Percentiles rank a stretch among this genome's conserved stretches.
Conservation (phyloP, 2,113 vertebrate genomes). For the Mesembrinibis cayennensis region DNA sequence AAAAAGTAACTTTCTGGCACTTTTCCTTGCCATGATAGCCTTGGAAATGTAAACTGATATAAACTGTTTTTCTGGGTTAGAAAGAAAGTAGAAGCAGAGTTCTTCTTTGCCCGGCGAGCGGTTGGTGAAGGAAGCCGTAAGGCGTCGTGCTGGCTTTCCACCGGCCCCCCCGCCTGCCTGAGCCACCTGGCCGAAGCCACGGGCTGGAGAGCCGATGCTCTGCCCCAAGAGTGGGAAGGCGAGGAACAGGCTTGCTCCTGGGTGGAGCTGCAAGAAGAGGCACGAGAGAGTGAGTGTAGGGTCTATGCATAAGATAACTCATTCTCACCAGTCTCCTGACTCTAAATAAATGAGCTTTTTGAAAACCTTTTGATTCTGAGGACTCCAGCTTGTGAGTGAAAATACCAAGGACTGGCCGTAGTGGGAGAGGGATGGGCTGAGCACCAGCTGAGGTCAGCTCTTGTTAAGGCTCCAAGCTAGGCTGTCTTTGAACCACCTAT, state of each 20-base stretch:
- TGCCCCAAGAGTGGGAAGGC: rapidly evolving
- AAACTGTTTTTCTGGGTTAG: slow-evolving; percentile 15
- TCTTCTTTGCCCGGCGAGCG: not conserved
- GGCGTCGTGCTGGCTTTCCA: rapidly evolving
- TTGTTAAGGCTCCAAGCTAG: not conserved
- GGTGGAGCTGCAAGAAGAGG: not conserved
- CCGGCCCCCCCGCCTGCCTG: not conserved
- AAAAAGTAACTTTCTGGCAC: slow-evolving; percentile 26
- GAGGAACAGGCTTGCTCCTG: not conserved
- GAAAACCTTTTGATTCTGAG: not conserved
- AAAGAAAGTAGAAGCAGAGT: not conserved
- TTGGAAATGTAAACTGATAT: slow-evolving; percentile 43
- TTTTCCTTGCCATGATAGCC: slow-evolving; percentile 41
- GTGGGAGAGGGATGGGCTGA: not conserved
- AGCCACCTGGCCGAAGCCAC: rapidly evolving
- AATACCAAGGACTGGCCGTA: not conserved
- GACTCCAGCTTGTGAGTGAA: not conserved
- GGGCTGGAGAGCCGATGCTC: not conserved
- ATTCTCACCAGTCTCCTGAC: not conserved
- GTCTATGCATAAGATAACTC: rapidly evolving
- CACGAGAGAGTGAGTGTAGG: rapidly evolving
- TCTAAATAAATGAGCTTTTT: not conserved
- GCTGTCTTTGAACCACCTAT: not conserved
- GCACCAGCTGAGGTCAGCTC: not conserved
- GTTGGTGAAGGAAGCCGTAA: rapidly evolving